A percentile compares a stretch with the other conserved stretches of the same genome.
These are phyloP conservation scores for Oreochromis aureus DNA, from an alignment of 2,113 vertebrate species.

Conservation along the genomic window DNA sequence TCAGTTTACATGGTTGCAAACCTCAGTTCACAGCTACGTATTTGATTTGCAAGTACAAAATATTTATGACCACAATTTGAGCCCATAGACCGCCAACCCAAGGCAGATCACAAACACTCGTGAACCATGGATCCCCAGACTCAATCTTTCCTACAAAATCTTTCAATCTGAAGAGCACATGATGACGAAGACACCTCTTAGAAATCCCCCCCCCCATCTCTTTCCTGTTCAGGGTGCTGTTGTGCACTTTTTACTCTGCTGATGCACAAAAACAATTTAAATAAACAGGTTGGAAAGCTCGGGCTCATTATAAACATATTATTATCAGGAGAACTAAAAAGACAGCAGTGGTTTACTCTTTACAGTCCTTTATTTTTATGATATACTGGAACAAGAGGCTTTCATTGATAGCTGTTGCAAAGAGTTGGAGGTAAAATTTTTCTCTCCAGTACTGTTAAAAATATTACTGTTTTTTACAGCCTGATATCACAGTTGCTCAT, in stretches of 20 bases:
- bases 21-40: not conserved
- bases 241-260: not conserved
- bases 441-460: not conserved
- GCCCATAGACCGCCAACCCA: rapidly evolving
- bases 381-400: not conserved
- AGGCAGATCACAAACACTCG: not conserved
- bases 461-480: not conserved
- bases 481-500: not conserved
- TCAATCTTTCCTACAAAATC: not conserved
- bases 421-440: not conserved
- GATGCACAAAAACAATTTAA: not conserved
- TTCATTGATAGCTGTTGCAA: not conserved
- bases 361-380: not conserved
- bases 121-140: not conserved
- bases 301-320: not conserved
- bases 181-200: not conserved
- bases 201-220: not conserved
- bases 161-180: not conserved
- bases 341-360: not conserved
- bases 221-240: not conserved
- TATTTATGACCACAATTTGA: not conserved
- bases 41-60: not conserved
- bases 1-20: not conserved
- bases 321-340: not conserved
- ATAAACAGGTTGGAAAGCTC: not conserved